These are phyloP conservation scores for Habrosyne pyritoides DNA, from an alignment of 2,888 invertebrate genomes.

Conservation along the genomic window DNA sequence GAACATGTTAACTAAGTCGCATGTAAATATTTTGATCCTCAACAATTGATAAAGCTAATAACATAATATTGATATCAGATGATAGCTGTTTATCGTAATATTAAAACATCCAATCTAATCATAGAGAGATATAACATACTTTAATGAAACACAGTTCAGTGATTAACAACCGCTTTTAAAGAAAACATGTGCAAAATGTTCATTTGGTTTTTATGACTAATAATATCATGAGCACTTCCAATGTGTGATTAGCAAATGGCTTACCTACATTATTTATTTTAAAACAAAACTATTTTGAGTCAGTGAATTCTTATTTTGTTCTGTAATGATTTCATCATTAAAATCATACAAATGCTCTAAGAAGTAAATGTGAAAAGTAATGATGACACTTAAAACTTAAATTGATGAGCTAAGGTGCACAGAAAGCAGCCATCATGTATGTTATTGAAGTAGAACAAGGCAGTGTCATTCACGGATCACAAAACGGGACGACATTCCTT, in stretches of 20 bases:
- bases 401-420: neutral
- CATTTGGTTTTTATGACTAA: neutral
- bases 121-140: constrained; percentile 25
- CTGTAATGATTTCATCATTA: neutral
- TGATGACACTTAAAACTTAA: neutral
- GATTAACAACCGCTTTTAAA: neutral
- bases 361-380: neutral
- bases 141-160: constrained; percentile 4
- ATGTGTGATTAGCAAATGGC: neutral
- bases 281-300: neutral
- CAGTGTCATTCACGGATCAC: constrained; percentile 28
- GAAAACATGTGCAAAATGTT: neutral
- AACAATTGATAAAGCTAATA: constrained; percentile 19
- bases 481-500: constrained; percentile 32
- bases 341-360: neutral
- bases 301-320: neutral
- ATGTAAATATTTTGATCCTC: constrained; percentile 28
- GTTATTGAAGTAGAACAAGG: constrained; percentile 29
- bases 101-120: constrained; percentile 36
- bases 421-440: constrained; percentile 8
- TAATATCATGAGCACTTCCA: neutral
- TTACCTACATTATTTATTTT: too few relatives aligned
- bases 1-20: constrained; percentile 5
- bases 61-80: constrained; percentile 24
- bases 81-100: constrained; percentile 21